Base-by-base conservation (phyloP, 2,113 vertebrate species). In the Aptenodytes patagonicus region DNA sequence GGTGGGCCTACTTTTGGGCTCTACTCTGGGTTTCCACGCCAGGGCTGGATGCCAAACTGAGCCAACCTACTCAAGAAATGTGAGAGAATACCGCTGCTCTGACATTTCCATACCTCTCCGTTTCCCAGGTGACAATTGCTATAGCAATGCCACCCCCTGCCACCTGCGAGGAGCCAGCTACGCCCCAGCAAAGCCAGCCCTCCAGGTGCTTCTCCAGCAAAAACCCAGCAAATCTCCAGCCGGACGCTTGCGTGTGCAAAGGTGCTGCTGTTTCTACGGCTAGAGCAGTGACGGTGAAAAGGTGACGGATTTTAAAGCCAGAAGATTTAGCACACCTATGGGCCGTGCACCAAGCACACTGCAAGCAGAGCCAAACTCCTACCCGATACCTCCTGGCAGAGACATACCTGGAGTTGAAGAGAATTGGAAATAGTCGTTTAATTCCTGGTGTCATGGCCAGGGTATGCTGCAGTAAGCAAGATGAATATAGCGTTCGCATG, bases 121-220 rank as follows among this genome's bases (percentile, higher is more conserved):
- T 66, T 61, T 69, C 87, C 96, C 89, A 93, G 91, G 87, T 93
- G 93, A 95, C 6, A 11, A 96, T 61, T 51, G 62, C 90, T 62
- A 71, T 79, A 64, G 90, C 69, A 92, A 71, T 95, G 90, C 71
- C 87, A 92, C 34, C 61, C 60, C n/a, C 61, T 69, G 36, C 66
- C 66, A 82, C 87, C 82, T 72, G 26, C 0, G 2, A 78, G 93
- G n/a, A 86, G 42, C 22, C 65, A 88, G 65, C 52, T 36, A 26
- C 1, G 0, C 46, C 83, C 64, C 86, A 64, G 60, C 58, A 89
- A 40, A 83, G 7, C 54, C 70, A 88, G 13, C 7, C 32, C 42
- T 83, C 51, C 46, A 77, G 49, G 46, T 79, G 46, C 52, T 95
- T 73, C 78, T 64, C 78, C 42, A 34, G 49, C 15, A 61, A 76